Evolutionary conservation across 2,888 invertebrate species (phyloP).

Genomic region (Amitus sp.): DNA sequence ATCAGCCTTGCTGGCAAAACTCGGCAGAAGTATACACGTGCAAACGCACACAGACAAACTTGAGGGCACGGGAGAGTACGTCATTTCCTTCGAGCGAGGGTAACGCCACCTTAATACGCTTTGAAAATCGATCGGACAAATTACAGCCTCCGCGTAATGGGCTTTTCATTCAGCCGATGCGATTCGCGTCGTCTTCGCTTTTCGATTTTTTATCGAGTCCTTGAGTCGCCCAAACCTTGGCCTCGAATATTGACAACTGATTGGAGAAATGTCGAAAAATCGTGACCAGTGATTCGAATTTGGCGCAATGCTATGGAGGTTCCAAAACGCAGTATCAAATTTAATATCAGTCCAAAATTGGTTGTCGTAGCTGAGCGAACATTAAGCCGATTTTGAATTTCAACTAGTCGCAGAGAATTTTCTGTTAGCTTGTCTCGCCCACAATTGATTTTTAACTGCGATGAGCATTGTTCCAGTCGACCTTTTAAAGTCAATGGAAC

Average conservation of each 20-base stretch:
- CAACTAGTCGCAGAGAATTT: too few species aligned
- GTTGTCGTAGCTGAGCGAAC: too few species aligned
- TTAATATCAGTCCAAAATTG: too few species aligned
- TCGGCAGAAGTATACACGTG: neutral
- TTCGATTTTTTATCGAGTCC: neutral
- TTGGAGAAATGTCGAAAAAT: neutral
- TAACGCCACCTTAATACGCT: neutral
- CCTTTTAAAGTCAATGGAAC: too few species aligned
- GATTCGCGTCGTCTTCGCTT: neutral
- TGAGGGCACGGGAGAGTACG: neutral
- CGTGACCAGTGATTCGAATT: neutral
- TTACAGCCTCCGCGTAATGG: constrained; percentile 13
- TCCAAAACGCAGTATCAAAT: too few species aligned
- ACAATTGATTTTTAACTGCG: too few species aligned
- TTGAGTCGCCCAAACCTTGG: neutral
- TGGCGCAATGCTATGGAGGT: too few species aligned
- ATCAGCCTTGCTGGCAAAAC: constrained; percentile 1
- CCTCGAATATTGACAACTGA: neutral
- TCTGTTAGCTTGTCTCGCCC: too few species aligned
- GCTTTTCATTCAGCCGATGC: constrained; percentile 17
- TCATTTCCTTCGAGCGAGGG: neutral
- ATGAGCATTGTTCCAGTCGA: too few species aligned
- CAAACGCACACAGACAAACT: neutral
- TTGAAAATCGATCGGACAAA: constrained; percentile 2
- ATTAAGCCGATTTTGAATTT: too few species aligned